Base-by-base conservation (phyloP, 2,888 invertebrate genomes). In the Tiliacea aurago region DNA sequence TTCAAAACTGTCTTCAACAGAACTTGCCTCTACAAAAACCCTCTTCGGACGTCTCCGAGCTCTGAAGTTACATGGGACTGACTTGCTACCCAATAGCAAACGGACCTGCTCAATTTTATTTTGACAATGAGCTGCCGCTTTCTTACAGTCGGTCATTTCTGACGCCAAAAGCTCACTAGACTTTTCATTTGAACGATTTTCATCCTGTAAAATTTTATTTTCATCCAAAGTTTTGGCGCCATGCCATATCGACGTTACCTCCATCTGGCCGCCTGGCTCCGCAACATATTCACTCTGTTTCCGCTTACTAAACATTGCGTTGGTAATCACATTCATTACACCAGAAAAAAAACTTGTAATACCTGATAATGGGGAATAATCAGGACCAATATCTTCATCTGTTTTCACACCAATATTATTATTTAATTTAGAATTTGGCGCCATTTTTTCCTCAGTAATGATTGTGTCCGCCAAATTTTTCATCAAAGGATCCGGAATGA, bases 401-500 rank as follows among this genome's bases (percentile, higher is more conserved):
- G 63, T 73, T 56, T 78, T 90, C 86, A 11, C 68, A 74, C 73
- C 86, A 74, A 65, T 86, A 70, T 80, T 68, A 33, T 59, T 75
- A 61, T 84, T 77, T 56, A 80, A 75, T 45, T 86, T 85, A 11
- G 76, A 80, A 78, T 85, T 84, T 20, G 83, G 76, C 62, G 81
- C 78, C 78, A 83, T 81, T 80, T 88, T 81, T 62, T 89, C 89
- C 9, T 85, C 85, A 0, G 89, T 90, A 53, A 92, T 91, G 18
- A 95, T 88, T 0, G 93, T 91, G 71, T 96, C 96, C 2, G 95
- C 96, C 63, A 96, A 87, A 87, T 95, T 95, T 85, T 95, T 95
- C 86, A 92, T 92, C 70, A 96, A 76, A 4, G 94, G 93, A 84
- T 95, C 94, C 0, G 94, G 93, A 69, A 95, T 91, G 3, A 93